Evolutionary conservation across 64 coral and sea anemone species (phyloP), one percentile per base, ranked within the genome.

Genomic region (Anthopleura sola): DNA sequence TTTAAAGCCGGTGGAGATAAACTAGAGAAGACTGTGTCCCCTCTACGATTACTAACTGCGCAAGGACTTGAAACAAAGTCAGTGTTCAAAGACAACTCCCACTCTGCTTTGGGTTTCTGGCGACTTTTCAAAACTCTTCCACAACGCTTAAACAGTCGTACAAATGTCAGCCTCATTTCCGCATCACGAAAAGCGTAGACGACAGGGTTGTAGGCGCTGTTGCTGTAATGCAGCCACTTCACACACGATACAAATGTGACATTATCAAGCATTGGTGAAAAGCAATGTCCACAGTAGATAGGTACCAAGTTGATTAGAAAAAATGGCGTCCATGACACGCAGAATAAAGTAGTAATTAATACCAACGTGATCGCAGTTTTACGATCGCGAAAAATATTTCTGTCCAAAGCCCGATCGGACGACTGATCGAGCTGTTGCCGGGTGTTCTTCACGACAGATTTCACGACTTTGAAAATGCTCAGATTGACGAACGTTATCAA

Each of bases 151-250:
- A 90, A 83, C 82, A 90, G 49, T 28, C 88, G 48, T 2, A 82
- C 74, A 53, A 91, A 91, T 53, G 89, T 86, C 49, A 86, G 80
- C 49, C 89, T 31, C 78, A 91, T 86, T 74, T 91, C 89, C 29
- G 6, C 16, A 51, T 91, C 89, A 50, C 89, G 83, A 24, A 91
- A 86, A 6, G 89, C 78, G 44, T 91, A 91, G 19, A 91, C 84
- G 14, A 91, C 39, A 12, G 89, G 89, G 24, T 91, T 91, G 56
- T 80, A 80, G 40, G 83, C 89, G 53, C 89, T 91, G 83, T 86
- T 91, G 34, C 75, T 66, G 47, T 91, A 91, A 49, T 91, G 89
- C 9, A 91, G 55, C 89, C 89, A 91, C 50, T 91, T 91, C 3
- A 85, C 83, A 54, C 78, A 86, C 21, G 47, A 23, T 18, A 86